Percentiles rank a stretch among this genome's conserved stretches.
These are phyloP conservation scores for Calidris pygmaea DNA, from an alignment of 2,113 vertebrate species.

Conservation along the genomic window DNA sequence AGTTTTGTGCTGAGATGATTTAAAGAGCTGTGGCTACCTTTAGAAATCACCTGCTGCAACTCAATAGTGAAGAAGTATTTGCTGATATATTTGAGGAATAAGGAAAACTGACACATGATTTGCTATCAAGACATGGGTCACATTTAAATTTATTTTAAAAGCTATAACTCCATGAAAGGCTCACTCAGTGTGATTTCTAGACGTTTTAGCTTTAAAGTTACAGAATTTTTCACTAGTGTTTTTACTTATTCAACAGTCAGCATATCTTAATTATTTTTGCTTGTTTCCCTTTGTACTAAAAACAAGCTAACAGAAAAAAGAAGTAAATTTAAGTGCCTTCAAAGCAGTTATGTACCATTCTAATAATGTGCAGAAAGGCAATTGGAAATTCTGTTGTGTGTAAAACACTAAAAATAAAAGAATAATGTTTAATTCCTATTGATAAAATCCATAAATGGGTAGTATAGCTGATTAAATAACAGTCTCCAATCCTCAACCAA, in stretches of 20 bases:
- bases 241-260: neutral
- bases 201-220: neutral
- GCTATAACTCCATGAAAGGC: neutral
- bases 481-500: neutral
- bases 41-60: neutral
- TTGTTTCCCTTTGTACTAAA: neutral
- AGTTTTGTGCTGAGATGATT: neutral
- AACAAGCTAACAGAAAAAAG: neutral
- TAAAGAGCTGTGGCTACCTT: neutral
- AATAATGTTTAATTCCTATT: neutral
- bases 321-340: neutral
- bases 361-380: neutral
- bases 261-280: neutral
- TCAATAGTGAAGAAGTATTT: neutral
- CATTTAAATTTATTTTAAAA: neutral
- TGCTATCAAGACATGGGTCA: neutral
- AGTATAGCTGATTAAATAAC: neutral
- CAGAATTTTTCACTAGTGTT: neutral
- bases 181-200: neutral
- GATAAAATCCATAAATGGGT: neutral
- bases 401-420: neutral
- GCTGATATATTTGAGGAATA: neutral
- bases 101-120: neutral
- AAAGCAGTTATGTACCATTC: neutral
- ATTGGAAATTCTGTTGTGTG: neutral